Evolutionary conservation across 2,113 vertebrate genomes (phyloP), one percentile per base, ranked within the genome.

Genomic region (Platysternon megacephalum): DNA sequence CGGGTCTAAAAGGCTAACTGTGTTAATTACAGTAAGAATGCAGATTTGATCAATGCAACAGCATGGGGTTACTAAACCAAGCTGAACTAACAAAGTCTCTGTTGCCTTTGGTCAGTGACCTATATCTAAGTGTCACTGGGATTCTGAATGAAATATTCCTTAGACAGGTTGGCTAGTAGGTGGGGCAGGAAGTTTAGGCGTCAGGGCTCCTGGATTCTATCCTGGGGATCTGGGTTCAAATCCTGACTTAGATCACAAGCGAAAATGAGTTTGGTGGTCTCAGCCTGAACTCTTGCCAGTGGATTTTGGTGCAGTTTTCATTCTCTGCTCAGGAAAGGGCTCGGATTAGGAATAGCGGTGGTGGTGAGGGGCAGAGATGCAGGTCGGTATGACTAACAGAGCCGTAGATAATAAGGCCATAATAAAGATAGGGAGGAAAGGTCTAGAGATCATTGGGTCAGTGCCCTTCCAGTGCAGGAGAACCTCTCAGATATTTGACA

Each of bases 51-150:
- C 84, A 53, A 65, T 19, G 52, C 42, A 53, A 13, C 6, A 13
- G 32, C 61, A 46, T 10, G 13, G 3, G 14, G 29, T 80, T 55
- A 28, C 48, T 19, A 17, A 78, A 8, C 14, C 16, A 76, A 87
- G 81, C 46, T 5, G 16, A 78, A 32, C 49, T 53, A 53, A 56
- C n/a, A 44, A 35, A 85, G 5, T 28, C 42, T 72, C 17, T 39
- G 58, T 32, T 44, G 53, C 61, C 8, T 91, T 82, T 85, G 80
- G n/a, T 39, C n/a, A n/a, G 65, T 72, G 65, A 39, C 48, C 5
- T 1, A 48, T 48, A 78, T 51, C 44, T 82, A 2, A 12, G 3
- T 52, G 56, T 52, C 12, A 6, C 78, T 55, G 39, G 0, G 0
- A 42, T 44, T 55, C 28, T 14, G 79, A 89, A 89, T 7, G 51